A percentile compares a stretch with the other conserved stretches of the same genome.
phyloP scores from a whole-genome alignment of 2,888 invertebrate genomes.

The Phaonia tiefii region DNA sequence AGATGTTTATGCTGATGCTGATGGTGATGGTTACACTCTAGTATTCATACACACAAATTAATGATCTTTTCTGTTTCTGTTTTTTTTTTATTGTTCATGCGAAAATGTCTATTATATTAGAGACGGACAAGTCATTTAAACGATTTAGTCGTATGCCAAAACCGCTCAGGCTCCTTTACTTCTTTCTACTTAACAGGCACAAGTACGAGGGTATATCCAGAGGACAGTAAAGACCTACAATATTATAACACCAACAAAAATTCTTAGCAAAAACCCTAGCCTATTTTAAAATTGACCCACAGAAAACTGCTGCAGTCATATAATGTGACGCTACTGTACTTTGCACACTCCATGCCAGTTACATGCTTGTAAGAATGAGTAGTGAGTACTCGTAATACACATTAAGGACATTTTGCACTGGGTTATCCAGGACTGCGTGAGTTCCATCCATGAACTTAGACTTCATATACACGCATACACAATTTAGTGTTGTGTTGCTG shows the following conservation, averaged over 20 bases:
- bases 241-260: not conserved
- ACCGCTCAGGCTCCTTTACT: slow-evolving; percentile 44
- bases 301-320: too few species aligned
- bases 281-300: too few species aligned
- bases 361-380: not conserved
- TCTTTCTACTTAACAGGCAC: slow-evolving; percentile 43
- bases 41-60: not conserved
- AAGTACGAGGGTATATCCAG: not conserved
- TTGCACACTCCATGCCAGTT: too few species aligned
- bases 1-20: slow-evolving; percentile 42
- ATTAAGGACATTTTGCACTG: not conserved
- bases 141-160: slow-evolving; percentile 62
- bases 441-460: slow-evolving; percentile 51
- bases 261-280: too few species aligned
- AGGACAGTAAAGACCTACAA: not conserved
- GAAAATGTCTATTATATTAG: slow-evolving; percentile 65
- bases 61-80: too few species aligned
- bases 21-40: slow-evolving; percentile 12
- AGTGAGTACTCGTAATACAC: not conserved
- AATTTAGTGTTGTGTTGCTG: slow-evolving; percentile 58
- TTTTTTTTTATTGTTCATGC: slow-evolving; percentile 54
- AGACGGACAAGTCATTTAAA: slow-evolving; percentile 62
- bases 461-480: slow-evolving; percentile 59
- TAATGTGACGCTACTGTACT: too few species aligned
- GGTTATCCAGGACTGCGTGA: slow-evolving; percentile 10